Conservation (phyloP, 1,140 invertebrate species). For the Leguminivora glycinivorella region DNA sequence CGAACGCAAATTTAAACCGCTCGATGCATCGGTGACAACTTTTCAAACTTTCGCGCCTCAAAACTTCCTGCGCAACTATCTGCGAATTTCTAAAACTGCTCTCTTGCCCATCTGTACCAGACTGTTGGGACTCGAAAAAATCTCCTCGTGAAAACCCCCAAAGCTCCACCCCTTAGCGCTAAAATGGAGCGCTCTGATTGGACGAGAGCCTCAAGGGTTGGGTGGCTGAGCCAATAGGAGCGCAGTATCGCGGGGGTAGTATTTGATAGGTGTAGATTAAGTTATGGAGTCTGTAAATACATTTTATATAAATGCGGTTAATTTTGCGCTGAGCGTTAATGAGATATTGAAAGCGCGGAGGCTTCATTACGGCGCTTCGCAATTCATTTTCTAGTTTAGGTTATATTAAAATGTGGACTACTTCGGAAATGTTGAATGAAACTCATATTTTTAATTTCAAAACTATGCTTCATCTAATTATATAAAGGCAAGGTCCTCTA, state of each 20-base stretch:
- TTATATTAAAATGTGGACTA: neutral
- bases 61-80: slow-evolving; percentile 11
- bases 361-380: slow-evolving; percentile 31
- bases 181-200: slow-evolving; percentile 60
- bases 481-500: too few relatives aligned
- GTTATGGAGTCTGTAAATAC: slow-evolving; percentile 71
- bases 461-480: too few relatives aligned
- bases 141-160: slow-evolving; percentile 65
- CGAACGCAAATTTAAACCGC: neutral
- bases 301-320: slow-evolving; percentile 72
- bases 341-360: slow-evolving; percentile 50
- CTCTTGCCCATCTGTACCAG: slow-evolving; percentile 43
- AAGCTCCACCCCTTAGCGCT: slow-evolving; percentile 69
- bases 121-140: slow-evolving; percentile 65
- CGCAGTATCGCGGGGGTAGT: slow-evolving; percentile 51
- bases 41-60: neutral
- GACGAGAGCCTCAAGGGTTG: slow-evolving; percentile 61
- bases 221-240: slow-evolving; percentile 63
- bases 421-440: neutral
- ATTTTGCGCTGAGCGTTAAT: slow-evolving; percentile 58
- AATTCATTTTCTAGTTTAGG: slow-evolving; percentile 16
- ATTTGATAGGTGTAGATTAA: slow-evolving; percentile 77
- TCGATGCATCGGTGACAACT: neutral
- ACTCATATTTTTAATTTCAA: too few relatives aligned
- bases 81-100: slow-evolving; percentile 38